Evolutionary conservation across 1,140 invertebrate species (phyloP), one percentile per base, ranked within the genome.

Genomic region (Zaprionus ghesquierei): DNA sequence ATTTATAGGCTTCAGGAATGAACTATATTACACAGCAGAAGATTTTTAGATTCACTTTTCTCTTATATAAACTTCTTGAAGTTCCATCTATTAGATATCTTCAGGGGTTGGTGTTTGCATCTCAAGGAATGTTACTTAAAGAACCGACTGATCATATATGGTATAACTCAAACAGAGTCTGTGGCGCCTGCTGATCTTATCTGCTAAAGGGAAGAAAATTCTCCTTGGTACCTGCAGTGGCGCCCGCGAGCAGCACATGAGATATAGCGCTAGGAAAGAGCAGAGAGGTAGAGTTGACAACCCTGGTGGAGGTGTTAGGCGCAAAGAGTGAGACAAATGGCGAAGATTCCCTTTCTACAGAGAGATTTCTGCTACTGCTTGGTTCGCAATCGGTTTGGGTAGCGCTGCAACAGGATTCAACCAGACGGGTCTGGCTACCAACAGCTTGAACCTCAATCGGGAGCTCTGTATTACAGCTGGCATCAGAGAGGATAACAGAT

Each of bases 201-300:
- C 12, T 12, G 18, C 6, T 18, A n/a, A 23, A 41, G 46, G 27
- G 13, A 23, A 0, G 31, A 41, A 9, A 15, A 53, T 61, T 20
- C 56, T 41, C n/a, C 35, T 68, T 60, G 63, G 50, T 87, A 90
- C 89, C 89, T 90, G 81, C 76, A 69, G 75, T 58, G 44, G 62
- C 78, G 22, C 86, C 80, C 20, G 69, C 68, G 62, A 84, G 56
- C 23, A 91, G 68, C 44, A 84, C 78, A 61, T 84, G 86, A 5
- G 90, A 91, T 51, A 91, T 91, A 35, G 86, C 80, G 41, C 80
- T 89, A 20, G 90, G 90, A 69, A 91, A 91, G 33, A 91, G 77
- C 53, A 91, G 58, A 10, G 80, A 66, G 9, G 58, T 58, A 8
- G 85, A 46, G 15, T 74, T 75, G 23, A 74, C 53, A 22, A 72